Evolutionary conservation across 1,140 invertebrate genomes (phyloP).

Genomic region (Heliothis subflexa): DNA sequence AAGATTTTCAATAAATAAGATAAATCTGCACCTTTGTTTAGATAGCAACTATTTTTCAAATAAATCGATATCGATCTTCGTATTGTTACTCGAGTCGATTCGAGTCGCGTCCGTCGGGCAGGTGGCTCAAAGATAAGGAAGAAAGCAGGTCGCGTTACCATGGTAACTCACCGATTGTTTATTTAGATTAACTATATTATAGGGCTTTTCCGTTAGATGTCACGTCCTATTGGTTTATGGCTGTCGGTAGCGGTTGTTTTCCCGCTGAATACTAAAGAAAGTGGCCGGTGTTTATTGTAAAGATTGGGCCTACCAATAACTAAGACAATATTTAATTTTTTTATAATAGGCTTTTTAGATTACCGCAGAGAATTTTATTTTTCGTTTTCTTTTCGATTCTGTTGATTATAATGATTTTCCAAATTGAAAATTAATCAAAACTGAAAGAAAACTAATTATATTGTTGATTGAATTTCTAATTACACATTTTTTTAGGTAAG

Average conservation of each 20-base stretch:
- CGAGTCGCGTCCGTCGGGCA: constrained; percentile 55
- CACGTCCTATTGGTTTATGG: constrained; percentile 39
- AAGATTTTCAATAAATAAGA: too few species aligned
- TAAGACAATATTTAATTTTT: too few species aligned
- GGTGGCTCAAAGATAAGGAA: constrained; percentile 56
- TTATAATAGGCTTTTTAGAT: too few species aligned
- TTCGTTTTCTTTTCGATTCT: too few species aligned
- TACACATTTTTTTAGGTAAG: too few species aligned
- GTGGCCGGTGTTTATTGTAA: not conserved
- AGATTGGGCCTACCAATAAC: not conserved
- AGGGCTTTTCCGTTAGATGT: constrained; percentile 30
- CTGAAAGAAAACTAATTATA: too few species aligned
- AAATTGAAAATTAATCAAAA: too few species aligned
- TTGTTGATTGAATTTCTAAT: too few species aligned
- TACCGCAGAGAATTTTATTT: too few species aligned
- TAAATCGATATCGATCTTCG: constrained; percentile 49
- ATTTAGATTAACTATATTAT: constrained; percentile 58
- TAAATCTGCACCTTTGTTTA: not conserved
- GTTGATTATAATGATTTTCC: too few species aligned
- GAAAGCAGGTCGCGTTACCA: constrained; percentile 57
- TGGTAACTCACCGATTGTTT: constrained; percentile 62
- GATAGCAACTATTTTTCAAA: not conserved
- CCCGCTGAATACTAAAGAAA: constrained; percentile 5
- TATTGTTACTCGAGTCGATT: constrained; percentile 49
- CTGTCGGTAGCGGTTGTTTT: not conserved